Conservation (phyloP, 2,113 vertebrate species). For the Maccullochella peelii region DNA sequence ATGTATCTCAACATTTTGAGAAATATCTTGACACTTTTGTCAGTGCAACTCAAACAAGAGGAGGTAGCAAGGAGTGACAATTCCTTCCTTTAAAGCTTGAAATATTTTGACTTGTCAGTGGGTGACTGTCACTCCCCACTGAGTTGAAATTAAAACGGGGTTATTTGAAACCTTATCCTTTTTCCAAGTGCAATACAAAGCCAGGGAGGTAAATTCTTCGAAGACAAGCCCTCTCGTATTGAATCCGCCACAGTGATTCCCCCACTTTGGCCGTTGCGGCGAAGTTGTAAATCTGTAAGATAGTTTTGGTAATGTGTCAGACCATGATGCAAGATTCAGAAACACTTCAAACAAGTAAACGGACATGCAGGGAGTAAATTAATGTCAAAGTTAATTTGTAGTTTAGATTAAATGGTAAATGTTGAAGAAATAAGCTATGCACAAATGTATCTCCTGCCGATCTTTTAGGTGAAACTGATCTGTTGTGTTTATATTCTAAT, state of each 20-base stretch:
- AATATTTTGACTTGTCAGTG: constrained; percentile 39
- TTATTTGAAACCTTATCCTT: constrained; percentile 31
- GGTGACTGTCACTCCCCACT: constrained; percentile 32
- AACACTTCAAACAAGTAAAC: constrained; percentile 1
- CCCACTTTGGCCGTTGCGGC: not conserved
- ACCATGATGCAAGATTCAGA: constrained; percentile 25
- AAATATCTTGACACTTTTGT: constrained; percentile 10
- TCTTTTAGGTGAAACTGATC: not conserved
- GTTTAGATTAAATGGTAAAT: not conserved
- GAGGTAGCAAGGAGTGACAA: constrained; percentile 23
- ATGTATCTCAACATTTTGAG: not conserved
- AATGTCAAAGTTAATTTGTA: not conserved
- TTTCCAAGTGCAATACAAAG: constrained; percentile 12
- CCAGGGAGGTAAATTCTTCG: not conserved
- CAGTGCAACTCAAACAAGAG: constrained; percentile 23
- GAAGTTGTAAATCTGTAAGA: not conserved
- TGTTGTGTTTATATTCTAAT: not conserved
- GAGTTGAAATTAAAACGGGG: constrained; percentile 43
- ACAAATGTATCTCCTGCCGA: no score
- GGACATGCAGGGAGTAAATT: not conserved
- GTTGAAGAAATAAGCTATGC: not conserved
- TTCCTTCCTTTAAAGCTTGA: constrained; percentile 30
- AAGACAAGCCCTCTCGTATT: not conserved
- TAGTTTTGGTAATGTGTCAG: constrained; percentile 9
- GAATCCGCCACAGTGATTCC: not conserved